Evolutionary conservation across 2,888 invertebrate species (phyloP), one percentile per base, ranked within the genome.

Genomic region (Hemithea aestivaria): DNA sequence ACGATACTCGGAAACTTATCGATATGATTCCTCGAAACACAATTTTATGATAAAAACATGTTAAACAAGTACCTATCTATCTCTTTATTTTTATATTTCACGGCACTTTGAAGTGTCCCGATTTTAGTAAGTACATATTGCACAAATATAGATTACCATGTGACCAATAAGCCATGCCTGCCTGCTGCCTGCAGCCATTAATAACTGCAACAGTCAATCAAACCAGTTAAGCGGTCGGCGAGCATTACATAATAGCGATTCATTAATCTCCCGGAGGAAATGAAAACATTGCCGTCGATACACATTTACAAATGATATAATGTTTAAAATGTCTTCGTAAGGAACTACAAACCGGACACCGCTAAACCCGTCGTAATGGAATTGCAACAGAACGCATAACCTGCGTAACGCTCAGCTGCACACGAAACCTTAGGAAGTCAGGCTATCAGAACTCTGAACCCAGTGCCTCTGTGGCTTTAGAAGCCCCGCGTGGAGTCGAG

Each of bases 351-450:
- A 20, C 11, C 12, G 16, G 25, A 35, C 27, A 21, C 6, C 23
- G 9, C 26, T 37, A 33, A 30, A 27, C 22, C 9, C 9, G 16
- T 27, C 43, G 35, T 40, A 47, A 44, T 51, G 35, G 33, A 37
- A 35, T 50, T 49, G 48, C 53, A 52, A 39, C 44, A 46, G 25
- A 48, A 40, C 45, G 41, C 48, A 42, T 51, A 48, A 48, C 37
- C 35, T 27, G 32, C 29, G 37, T 10, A 42, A 45, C 41, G 46
- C 35, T 47, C 37, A 42, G 40, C 23, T 52, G 51, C 49, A 52
- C 45, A 36, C 27, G 49, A 68, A 71, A 70, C 62, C 68, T 63
- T 35, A 66, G 62, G 43, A 38, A 56, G 49, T 40, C 43, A 34
- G 36, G 34, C 52, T 56, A 64, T 63, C 62, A 66, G 59, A 58